Percentiles rank a stretch among this genome's conserved stretches.
These are phyloP conservation scores for Malurus alboscapulatus DNA, from an alignment of 2,113 vertebrate species.

Conservation along the genomic window DNA sequence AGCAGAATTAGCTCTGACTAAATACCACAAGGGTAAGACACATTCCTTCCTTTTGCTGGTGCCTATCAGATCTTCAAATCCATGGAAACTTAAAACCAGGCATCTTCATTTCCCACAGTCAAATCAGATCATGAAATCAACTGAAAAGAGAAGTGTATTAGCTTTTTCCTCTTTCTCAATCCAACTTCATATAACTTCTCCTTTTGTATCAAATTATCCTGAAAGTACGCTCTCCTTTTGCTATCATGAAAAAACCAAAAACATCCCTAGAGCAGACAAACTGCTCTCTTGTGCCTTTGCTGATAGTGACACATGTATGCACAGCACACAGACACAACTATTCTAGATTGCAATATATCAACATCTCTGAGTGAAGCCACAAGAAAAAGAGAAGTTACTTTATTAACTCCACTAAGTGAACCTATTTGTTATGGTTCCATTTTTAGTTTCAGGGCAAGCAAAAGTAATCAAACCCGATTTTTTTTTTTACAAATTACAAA, in stretches of 20 bases:
- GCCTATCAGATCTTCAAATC: slow-evolving; percentile 74
- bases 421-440: neutral
- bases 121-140: slow-evolving; percentile 78
- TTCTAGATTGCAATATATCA: neutral
- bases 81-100: slow-evolving; percentile 54
- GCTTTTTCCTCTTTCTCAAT: slow-evolving; percentile 4
- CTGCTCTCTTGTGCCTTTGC: neutral
- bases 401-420: neutral
- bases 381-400: neutral
- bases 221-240: neutral
- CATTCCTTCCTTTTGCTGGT: slow-evolving; percentile 81
- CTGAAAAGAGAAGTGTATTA: slow-evolving; percentile 69
- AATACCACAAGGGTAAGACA: slow-evolving; percentile 68
- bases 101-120: slow-evolving; percentile 57
- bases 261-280: neutral
- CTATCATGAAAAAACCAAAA: neutral
- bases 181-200: neutral
- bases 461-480: neutral
- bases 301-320: neutral
- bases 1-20: slow-evolving; percentile 66
- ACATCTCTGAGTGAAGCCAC: neutral
- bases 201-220: neutral
- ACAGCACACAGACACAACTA: neutral
- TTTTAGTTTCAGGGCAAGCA: neutral
- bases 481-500: neutral